Evolutionary conservation across 2,888 invertebrate species (phyloP).

Genomic region (Brenthis daphne): DNA sequence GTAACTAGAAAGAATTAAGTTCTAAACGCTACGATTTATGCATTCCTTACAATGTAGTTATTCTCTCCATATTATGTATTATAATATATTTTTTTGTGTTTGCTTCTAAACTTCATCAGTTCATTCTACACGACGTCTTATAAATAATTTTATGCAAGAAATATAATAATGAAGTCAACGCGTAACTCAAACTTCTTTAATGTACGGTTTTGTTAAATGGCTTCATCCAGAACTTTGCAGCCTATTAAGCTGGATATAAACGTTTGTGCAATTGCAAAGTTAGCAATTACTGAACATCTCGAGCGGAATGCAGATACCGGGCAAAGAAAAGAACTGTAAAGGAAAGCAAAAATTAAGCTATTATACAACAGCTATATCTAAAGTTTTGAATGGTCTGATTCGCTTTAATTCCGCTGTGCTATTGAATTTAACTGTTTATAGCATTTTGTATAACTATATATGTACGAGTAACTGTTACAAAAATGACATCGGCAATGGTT

Average conservation of each 20-base stretch:
- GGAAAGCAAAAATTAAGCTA: conserved; percentile 21
- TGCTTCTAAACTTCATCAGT: too few relatives aligned
- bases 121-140: neutral
- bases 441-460: too few relatives aligned
- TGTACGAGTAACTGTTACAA: too few relatives aligned
- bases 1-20: too few relatives aligned
- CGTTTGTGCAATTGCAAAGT: conserved; percentile 34
- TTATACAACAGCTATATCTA: conserved; percentile 11
- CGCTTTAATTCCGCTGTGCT: neutral
- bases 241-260: conserved; percentile 33
- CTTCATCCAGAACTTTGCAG: conserved; percentile 27
- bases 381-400: conserved; percentile 1
- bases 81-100: too few relatives aligned
- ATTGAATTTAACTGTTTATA: too few relatives aligned
- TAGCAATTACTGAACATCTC: conserved; percentile 35
- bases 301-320: conserved; percentile 27
- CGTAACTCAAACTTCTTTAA: conserved; percentile 10
- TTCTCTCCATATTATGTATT: too few relatives aligned
- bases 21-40: too few relatives aligned
- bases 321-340: conserved; percentile 17
- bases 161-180: neutral
- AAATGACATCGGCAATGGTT: too few relatives aligned
- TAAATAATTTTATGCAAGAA: conserved; percentile 5
- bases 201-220: conserved; percentile 12
- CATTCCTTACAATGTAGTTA: too few relatives aligned